Base-by-base conservation (phyloP, 2,113 vertebrate genomes). In the Sphaerodactylus townsendi region DNA sequence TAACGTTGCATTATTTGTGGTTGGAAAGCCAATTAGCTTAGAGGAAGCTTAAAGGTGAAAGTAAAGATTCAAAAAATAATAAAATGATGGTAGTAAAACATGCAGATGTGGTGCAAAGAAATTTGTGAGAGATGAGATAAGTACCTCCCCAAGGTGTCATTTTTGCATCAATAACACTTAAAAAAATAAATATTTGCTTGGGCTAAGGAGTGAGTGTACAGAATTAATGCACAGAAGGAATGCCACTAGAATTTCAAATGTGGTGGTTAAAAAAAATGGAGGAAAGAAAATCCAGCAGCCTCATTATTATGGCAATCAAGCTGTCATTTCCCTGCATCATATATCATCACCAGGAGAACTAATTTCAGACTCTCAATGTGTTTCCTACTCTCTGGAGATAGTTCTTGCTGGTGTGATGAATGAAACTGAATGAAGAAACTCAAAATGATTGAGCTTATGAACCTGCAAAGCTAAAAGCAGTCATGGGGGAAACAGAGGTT, bases 231-330 rank as follows among this genome's bases (percentile, higher is more conserved):
- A 82, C 56, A 80, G 80, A 85, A 88, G 79, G 86, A 87, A 19
- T 9, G 84, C 85, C 4, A 88, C 14, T 81, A 88, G 62, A 93
- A 92, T 89, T 87, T 86, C 86, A 91, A 93, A 86, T 88, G 56
- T 35, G 66, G 66, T 62, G 82, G 14, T 75, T 92, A 53, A 62
- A 76, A 90, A 86, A 77, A 77, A 71, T 71, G 50, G 56, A 62
- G 30, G 71, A 44, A 53, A 66, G 33, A 62, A 88, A 90, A 73
- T 37, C 78, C 89, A 85, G 71, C 78, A 85, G 75, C 86, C 86
- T 86, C 77, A 92, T 93, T 94, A 93, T 88, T 91, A 88, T 81
- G 75, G 77, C 86, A 93, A 88, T 91, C 91, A 90, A 91, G 19
- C 15, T 92, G 84, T 88, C 75, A 0, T 81, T 64, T 89, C 85